A percentile compares a stretch with the other conserved stretches of the same genome.
These are phyloP conservation scores for Hemibagrus wyckioides DNA, from an alignment of 2,113 vertebrate genomes.

Conservation along the genomic window DNA sequence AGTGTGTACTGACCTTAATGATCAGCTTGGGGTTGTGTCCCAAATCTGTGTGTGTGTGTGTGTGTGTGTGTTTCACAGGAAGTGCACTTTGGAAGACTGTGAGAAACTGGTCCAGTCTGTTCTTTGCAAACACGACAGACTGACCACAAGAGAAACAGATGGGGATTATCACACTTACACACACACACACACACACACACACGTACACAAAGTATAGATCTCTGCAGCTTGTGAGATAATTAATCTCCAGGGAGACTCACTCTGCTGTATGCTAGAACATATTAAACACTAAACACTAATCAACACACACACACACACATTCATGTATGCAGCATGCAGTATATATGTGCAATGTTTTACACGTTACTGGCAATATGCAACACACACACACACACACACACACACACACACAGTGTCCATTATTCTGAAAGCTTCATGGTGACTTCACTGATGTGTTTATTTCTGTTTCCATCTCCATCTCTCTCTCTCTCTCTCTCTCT, in stretches of 20 bases:
- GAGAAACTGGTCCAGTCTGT: conserved; percentile 25
- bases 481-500: not conserved
- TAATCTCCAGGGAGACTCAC: conserved; percentile 49
- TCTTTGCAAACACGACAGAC: conserved; percentile 13
- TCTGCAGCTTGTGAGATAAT: conserved; percentile 44
- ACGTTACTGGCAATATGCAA: not conserved
- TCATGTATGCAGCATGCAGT: not conserved
- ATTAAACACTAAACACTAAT: conserved; percentile 40
- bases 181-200: not conserved
- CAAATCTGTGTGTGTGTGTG: conserved; percentile 12
- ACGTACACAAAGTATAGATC: conserved; percentile 2
- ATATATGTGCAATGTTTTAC: not conserved
- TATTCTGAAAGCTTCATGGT: not conserved
- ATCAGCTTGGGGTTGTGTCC: conserved; percentile 8
- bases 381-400: conserved; percentile 3
- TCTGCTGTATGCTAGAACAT: conserved; percentile 26
- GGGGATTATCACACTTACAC: conserved; percentile 19
- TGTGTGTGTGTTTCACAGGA: not conserved
- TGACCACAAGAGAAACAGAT: conserved; percentile 17
- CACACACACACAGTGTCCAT: not conserved
- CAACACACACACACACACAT: conserved; percentile 29
- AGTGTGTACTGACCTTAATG: not conserved
- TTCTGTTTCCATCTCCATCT: not conserved
- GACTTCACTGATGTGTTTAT: not conserved
- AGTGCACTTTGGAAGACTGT: conserved; percentile 13